phyloP scores from a whole-genome alignment of 2,888 invertebrate species.

The Rosalia funebris region DNA sequence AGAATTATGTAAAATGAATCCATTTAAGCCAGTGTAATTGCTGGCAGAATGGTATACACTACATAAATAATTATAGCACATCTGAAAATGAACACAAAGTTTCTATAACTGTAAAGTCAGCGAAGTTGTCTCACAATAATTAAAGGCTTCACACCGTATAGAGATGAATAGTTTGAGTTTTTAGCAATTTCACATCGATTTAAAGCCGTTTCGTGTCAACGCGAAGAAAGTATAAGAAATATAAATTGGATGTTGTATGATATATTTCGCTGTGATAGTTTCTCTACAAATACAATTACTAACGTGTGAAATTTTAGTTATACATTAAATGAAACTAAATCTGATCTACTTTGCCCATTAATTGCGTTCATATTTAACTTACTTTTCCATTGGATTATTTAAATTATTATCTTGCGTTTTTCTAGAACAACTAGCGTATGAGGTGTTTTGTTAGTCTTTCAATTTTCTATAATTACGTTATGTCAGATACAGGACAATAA shows the following conservation, averaged over 20 bases:
- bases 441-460: too few species aligned
- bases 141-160: slow-evolving; percentile 11
- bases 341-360: too few species aligned
- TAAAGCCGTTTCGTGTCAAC: slow-evolving; percentile 5
- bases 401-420: too few species aligned
- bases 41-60: neutral
- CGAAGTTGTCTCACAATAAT: slow-evolving; percentile 7
- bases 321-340: too few species aligned
- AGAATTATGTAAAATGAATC: neutral
- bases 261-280: neutral
- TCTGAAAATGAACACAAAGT: neutral
- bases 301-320: neutral
- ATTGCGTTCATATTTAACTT: too few species aligned
- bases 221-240: neutral
- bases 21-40: neutral
- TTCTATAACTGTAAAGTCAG: slow-evolving; percentile 6
- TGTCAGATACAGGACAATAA: too few species aligned
- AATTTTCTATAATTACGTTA: too few species aligned
- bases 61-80: neutral
- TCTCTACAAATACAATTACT: too few species aligned
- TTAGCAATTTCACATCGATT: slow-evolving; percentile 7
- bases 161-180: slow-evolving; percentile 1
- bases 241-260: neutral
- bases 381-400: too few species aligned
- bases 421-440: too few species aligned